Base-by-base conservation (phyloP, 64 coral and sea anemone genomes). In the Hydrozoanthus tunicans region DNA sequence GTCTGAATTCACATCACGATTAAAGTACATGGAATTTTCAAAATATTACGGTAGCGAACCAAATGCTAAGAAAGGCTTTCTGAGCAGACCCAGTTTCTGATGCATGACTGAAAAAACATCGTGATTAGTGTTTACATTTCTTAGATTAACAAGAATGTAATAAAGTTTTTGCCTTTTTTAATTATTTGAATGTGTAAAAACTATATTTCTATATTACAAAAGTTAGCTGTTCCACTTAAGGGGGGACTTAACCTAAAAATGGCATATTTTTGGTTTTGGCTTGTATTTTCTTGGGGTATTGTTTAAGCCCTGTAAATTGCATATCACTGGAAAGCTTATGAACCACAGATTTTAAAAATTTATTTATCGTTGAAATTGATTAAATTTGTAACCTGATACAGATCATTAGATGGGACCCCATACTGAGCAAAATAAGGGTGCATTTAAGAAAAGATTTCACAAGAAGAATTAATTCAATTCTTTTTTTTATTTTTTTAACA, bases 221-320 rank as follows among this genome's bases (percentile, higher is more conserved):
- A 20, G 20, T 20, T 20, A 20, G 20, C 20, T 20, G 20, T 20
- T 20, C 20, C 20, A 20, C 20, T 77, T 77, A 77, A 77, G 73
- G 73, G 10, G 73, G 54, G 77, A 79, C 77, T 79, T 79, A 79
- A 79, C n/a, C 56, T 79, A 79, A 79, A 79, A 79, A 79, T 79
- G 77, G 56, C 56, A 26, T 60, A 59, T 59, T 79, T 79, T 79
- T 59, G 0, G 8, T 79, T 79, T 59, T 25, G 77, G 77, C 56
- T 79, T 79, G 56, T 79, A 79, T 59, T 9, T 59, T 79, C 17
- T 25, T 9, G 3, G 6, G 9, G 58, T 59, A 26, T 25, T 79
- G 17, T 59, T 60, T 79, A 79, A 79, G 77, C 9, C 23, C 25
- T 23, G 62, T 24, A 81, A 81, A 81, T 24, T 81, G 58, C 58